Evolutionary conservation across 2,797 vertebrate genomes (phyloP).

Genomic region (Tokudaia muenninki): DNA sequence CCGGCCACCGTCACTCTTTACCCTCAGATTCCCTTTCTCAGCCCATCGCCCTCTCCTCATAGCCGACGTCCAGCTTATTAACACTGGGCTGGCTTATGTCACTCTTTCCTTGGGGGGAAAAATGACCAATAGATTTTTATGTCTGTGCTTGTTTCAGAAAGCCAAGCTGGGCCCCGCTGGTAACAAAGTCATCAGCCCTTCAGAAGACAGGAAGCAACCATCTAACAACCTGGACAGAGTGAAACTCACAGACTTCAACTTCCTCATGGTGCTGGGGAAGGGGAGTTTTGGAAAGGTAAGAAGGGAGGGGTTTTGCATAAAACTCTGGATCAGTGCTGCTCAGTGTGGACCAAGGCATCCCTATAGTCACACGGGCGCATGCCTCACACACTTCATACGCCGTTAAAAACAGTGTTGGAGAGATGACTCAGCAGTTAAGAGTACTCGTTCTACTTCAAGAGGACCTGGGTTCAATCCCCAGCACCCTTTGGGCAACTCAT

Average conservation of each 20-base stretch:
- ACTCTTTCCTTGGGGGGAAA: not conserved
- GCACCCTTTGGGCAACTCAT: not conserved
- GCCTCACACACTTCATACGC: not conserved
- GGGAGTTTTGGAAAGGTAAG: constrained; percentile 99
- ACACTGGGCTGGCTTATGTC: not conserved
- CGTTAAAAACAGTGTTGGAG: not conserved
- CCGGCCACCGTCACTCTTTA: accelerated
- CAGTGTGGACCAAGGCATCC: not conserved
- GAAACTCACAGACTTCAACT: constrained; percentile 96
- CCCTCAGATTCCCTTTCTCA: not conserved
- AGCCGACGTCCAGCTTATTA: not conserved
- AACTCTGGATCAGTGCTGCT: accelerated
- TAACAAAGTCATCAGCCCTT: constrained; percentile 95
- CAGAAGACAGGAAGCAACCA: constrained; percentile 93
- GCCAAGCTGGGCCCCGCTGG: constrained; percentile 95
- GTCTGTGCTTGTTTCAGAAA: constrained; percentile 91
- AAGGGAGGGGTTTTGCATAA: accelerated
- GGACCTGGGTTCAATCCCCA: not conserved
- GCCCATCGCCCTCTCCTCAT: constrained; percentile 39
- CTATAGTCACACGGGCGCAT: accelerated
- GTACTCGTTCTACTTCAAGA: not conserved
- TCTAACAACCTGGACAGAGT: constrained; percentile 95
- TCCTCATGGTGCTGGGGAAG: constrained; percentile 97
- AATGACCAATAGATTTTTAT: not conserved
- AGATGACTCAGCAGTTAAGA: not conserved